Percentiles rank a stretch among this genome's conserved stretches.
Evolutionary conservation across 1,140 invertebrate genomes (phyloP).

Genomic region (Cyclargus thomasi): DNA sequence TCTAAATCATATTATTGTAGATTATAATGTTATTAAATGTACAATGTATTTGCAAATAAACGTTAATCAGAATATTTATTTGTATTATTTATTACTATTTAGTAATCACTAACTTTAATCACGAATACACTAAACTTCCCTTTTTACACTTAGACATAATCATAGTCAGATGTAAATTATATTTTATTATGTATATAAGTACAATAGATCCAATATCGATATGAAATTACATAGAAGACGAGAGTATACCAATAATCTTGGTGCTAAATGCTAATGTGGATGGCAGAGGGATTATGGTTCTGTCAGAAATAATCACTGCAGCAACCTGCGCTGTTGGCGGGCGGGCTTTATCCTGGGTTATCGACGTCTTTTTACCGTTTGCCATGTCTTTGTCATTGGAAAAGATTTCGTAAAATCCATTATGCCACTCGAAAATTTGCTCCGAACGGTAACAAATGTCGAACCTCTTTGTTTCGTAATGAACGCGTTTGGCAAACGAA

Average conservation of each 20-base stretch:
- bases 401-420: neutral
- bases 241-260: too few relatives aligned
- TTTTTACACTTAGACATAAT: too few relatives aligned
- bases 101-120: neutral
- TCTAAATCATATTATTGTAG: slow-evolving; percentile 51
- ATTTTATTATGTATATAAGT: too few relatives aligned
- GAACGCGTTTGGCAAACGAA: too few relatives aligned
- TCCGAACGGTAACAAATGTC: neutral
- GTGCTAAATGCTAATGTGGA: neutral
- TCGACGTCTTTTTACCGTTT: neutral
- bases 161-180: too few relatives aligned
- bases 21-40: slow-evolving; percentile 28
- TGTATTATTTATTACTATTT: slow-evolving; percentile 26
- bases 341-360: neutral
- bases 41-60: slow-evolving; percentile 45
- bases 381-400: neutral
- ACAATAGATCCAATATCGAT: too few relatives aligned
- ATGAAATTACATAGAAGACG: too few relatives aligned
- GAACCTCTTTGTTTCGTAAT: neutral
- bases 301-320: neutral
- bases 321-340: neutral
- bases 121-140: neutral
- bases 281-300: neutral
- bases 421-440: neutral
- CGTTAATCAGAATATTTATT: slow-evolving; percentile 31